Evolutionary conservation across 1,140 invertebrate species (phyloP).

Genomic region (Dufourea novaeangliae): DNA sequence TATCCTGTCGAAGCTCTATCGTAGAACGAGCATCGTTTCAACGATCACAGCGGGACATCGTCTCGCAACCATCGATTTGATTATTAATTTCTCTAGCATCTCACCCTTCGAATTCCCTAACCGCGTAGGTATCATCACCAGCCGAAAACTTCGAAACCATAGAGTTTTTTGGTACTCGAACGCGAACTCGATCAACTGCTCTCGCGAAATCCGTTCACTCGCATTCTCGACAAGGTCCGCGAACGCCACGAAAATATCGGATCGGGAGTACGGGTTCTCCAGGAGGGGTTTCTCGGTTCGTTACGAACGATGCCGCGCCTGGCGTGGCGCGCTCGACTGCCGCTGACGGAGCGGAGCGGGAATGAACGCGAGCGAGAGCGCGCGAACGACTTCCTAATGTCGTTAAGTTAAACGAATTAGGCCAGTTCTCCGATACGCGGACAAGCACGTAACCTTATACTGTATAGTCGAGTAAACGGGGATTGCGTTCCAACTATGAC

Average conservation of each 20-base stretch:
- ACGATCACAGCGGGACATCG: too few relatives aligned
- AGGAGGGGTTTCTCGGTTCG: background rate
- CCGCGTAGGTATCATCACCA: too few relatives aligned
- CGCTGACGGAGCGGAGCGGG: too few relatives aligned
- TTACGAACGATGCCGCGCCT: background rate
- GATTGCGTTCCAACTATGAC: conserved; percentile 13
- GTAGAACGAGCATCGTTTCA: background rate
- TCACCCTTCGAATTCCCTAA: too few relatives aligned
- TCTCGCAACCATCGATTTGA: background rate
- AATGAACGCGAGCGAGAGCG: background rate
- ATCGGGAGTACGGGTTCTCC: too few relatives aligned
- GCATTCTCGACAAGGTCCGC: background rate
- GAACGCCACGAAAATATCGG: background rate
- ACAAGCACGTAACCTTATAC: conserved; percentile 46
- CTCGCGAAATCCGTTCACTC: too few relatives aligned
- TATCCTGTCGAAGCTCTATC: background rate
- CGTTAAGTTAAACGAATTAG: conserved; percentile 76
- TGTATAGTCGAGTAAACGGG: conserved; percentile 1
- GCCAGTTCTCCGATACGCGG: conserved; percentile 41
- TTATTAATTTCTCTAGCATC: too few relatives aligned
- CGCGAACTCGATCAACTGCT: too few relatives aligned
- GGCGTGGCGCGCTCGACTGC: background rate
- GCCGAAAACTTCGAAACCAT: too few relatives aligned
- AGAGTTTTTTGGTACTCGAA: too few relatives aligned
- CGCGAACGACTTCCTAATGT: conserved; percentile 72